Evolutionary conservation across 2,797 vertebrate species (phyloP), one percentile per base, ranked within the genome.

Genomic region (Chanos chanos): DNA sequence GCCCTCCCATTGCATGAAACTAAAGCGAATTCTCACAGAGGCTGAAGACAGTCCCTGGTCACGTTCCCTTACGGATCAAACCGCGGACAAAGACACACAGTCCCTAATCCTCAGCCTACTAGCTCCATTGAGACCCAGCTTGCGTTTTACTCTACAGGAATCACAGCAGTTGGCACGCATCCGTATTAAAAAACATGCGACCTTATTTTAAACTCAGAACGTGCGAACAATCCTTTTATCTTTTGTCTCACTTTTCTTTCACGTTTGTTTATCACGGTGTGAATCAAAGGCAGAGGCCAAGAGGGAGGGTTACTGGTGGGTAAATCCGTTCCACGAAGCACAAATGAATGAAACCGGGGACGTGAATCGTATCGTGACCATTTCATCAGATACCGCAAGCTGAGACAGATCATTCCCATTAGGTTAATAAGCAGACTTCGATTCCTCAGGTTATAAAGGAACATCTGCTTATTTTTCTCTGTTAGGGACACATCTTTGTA

Each of bases 201-300:
- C 27, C 13, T 30, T 16, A 21, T 51, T 28, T 64, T 59, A 39
- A 51, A 80, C 76, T 28, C 54, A 61, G 78, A 81, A 70, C n/a
- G 49, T 50, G 10, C 27, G 76, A 48, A 67, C 72, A 74, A 70
- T 77, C 74, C 70, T 79, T 78, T 76, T 58, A 75, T 72, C 67
- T 72, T 69, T 68, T 70, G 57, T 37, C 59, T 39, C 21, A 34
- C 18, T 61, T 41, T 77, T 69, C 71, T 68, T 76, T 78, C 61
- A 44, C 41, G 68, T 61, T 56, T 31, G 78, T 72, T 70, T 64
- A 77, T 76, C 57, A 44, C 49, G 73, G 66, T 59, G 65, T 71
- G 61, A 77, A 73, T 71, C 48, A 5, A 58, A 70, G 74, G 78
- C 71, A 0, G 50, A 61, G 71, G 80, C 79, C 1, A 71, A 56